A percentile compares a stretch with the other conserved stretches of the same genome.
These are phyloP conservation scores for Australoheros scitulus DNA, from an alignment of 2,113 vertebrate species.

Conservation along the genomic window DNA sequence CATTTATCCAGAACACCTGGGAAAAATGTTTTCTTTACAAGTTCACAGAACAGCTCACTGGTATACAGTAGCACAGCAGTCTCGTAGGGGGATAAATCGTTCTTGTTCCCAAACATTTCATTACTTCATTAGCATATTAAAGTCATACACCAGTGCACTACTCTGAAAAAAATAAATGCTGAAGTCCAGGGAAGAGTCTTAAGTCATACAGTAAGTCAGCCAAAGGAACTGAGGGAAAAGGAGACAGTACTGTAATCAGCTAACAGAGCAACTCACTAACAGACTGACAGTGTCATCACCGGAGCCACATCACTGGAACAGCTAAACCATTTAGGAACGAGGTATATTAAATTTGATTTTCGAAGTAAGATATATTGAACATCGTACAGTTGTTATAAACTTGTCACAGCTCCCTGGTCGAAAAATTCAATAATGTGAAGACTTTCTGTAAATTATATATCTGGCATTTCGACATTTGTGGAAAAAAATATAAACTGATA, in stretches of 20 bases:
- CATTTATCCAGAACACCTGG: constrained; percentile 8
- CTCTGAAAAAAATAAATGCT: neutral
- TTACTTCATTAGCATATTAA: constrained; percentile 10
- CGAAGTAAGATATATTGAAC: neutral
- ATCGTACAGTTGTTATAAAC: neutral
- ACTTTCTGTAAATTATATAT: neutral
- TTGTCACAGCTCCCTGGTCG: neutral
- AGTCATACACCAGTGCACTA: neutral
- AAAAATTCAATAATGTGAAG: neutral
- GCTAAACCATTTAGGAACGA: neutral
- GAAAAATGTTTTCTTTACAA: neutral
- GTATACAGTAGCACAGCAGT: neutral
- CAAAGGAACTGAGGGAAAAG: neutral
- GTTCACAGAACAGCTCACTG: neutral
- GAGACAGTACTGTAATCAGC: neutral
- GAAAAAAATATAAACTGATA: neutral
- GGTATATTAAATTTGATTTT: constrained; percentile 2
- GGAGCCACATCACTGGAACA: neutral
- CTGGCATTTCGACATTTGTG: neutral
- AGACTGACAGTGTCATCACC: constrained; percentile 6
- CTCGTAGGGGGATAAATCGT: neutral
- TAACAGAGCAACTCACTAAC: constrained; percentile 2
- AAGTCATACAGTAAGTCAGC: neutral
- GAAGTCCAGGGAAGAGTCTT: neutral
- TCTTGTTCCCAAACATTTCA: constrained; percentile 8